Percentiles rank a stretch among this genome's conserved stretches.
phyloP scores from a whole-genome alignment of 2,797 vertebrate genomes.

The Tragopan temminckii region DNA sequence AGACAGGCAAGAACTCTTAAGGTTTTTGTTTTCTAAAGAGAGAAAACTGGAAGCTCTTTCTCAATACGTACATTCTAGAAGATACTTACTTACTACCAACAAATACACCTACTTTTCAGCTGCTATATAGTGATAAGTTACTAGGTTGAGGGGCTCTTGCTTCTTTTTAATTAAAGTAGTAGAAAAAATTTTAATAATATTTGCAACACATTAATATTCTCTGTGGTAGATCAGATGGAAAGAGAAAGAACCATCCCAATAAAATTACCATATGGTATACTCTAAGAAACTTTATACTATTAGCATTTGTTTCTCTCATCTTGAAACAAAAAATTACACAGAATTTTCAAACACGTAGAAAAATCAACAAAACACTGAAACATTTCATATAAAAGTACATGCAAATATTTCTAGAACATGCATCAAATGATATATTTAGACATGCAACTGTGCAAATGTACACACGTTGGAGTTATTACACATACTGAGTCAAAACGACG shows the following conservation, averaged over 20 bases:
- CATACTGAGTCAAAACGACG: neutral
- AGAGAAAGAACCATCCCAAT: neutral
- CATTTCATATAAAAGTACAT: constrained; percentile 20
- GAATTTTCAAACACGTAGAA: neutral
- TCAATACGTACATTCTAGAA: neutral
- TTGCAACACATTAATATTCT: neutral
- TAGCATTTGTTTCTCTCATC: neutral
- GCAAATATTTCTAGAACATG: constrained; percentile 51
- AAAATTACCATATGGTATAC: neutral
- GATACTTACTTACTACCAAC: neutral
- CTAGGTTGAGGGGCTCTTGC: neutral
- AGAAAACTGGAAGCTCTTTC: neutral
- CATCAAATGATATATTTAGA: constrained; percentile 9
- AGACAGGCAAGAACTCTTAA: neutral
- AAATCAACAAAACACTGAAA: neutral
- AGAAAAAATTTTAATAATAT: neutral
- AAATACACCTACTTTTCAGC: neutral
- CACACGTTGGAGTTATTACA: neutral
- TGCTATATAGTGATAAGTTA: neutral
- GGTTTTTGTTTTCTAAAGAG: neutral
- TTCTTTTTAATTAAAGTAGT: neutral
- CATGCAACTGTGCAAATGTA: constrained; percentile 41
- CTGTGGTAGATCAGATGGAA: neutral
- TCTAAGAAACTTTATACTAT: neutral
- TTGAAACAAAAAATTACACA: neutral